Conservation (phyloP, 2,888 invertebrate genomes). For the Andrena marginata region DNA sequence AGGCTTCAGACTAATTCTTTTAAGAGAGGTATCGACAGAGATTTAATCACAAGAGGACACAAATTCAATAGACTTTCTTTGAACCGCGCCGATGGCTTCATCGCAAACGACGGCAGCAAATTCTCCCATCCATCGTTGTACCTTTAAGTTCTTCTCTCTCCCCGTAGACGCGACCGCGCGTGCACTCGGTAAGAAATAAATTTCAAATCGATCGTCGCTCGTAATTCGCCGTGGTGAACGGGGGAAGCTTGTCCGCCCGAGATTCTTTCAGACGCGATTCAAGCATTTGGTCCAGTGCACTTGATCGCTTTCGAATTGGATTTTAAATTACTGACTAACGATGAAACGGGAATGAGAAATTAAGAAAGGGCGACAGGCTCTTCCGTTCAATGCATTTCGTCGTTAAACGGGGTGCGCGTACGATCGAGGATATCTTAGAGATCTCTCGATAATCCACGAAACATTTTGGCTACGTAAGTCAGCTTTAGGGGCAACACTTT, state of each 20-base stretch:
- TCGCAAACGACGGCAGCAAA: slow-evolving; percentile 43
- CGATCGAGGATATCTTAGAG: slow-evolving; percentile 45
- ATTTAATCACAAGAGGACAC: background rate
- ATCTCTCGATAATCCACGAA: slow-evolving; percentile 38
- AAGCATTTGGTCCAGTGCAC: background rate
- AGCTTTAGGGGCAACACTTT: slow-evolving; percentile 39
- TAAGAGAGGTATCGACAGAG: background rate
- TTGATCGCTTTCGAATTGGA: background rate
- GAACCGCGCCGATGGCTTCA: background rate
- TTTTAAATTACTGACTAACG: background rate
- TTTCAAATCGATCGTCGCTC: background rate
- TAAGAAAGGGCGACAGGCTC: background rate
- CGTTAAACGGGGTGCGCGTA: slow-evolving; percentile 41
- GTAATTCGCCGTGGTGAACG: background rate
- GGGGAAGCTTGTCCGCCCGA: slow-evolving; percentile 2
- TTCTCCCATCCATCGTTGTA: slow-evolving; percentile 50
- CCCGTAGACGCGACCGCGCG: slow-evolving; percentile 48
- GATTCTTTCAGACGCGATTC: background rate
- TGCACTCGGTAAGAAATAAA: slow-evolving; percentile 17
- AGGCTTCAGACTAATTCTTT: no score
- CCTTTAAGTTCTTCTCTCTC: slow-evolving; percentile 16
- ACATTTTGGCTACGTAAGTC: slow-evolving; percentile 41
- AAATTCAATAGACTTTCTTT: background rate
- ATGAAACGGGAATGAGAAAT: background rate
- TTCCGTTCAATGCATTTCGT: background rate